phyloP scores from a whole-genome alignment of 2,113 vertebrate species.

The Erythrocercus mccallii region DNA sequence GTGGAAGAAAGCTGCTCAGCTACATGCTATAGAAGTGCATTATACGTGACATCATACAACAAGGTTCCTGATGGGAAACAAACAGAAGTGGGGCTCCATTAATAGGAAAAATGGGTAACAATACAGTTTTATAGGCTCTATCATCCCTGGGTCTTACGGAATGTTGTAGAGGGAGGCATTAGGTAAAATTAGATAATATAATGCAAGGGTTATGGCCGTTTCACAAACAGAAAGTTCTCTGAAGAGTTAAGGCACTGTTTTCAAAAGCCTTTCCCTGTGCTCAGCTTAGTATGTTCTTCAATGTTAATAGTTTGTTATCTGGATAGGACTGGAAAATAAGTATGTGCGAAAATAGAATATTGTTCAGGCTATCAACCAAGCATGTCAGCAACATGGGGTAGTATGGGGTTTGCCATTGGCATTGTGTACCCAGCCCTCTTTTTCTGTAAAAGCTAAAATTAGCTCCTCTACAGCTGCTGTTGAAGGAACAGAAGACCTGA shows the following conservation, averaged over 20 bases:
- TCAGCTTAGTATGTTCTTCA: background rate
- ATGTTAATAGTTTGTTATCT: background rate
- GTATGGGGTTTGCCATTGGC: background rate
- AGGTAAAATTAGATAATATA: background rate
- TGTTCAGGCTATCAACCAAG: background rate
- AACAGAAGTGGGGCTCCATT: background rate
- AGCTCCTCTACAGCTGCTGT: background rate
- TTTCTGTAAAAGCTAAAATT: background rate
- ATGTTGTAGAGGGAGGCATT: background rate
- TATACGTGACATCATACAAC: background rate
- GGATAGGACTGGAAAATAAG: background rate
- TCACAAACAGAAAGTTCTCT: background rate
- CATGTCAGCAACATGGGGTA: background rate
- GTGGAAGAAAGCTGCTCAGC: background rate
- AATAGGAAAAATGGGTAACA: background rate
- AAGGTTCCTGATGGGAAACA: background rate
- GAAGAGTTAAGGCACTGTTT: slow-evolving; percentile 16
- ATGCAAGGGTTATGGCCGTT: background rate
- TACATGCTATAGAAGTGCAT: background rate
- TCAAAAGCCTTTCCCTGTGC: background rate
- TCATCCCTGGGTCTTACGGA: background rate
- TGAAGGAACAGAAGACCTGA: background rate
- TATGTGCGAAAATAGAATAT: background rate
- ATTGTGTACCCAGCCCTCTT: background rate
- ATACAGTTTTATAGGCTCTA: background rate